phyloP scores from a whole-genome alignment of 2,113 vertebrate species.

The Coturnix japonica region DNA sequence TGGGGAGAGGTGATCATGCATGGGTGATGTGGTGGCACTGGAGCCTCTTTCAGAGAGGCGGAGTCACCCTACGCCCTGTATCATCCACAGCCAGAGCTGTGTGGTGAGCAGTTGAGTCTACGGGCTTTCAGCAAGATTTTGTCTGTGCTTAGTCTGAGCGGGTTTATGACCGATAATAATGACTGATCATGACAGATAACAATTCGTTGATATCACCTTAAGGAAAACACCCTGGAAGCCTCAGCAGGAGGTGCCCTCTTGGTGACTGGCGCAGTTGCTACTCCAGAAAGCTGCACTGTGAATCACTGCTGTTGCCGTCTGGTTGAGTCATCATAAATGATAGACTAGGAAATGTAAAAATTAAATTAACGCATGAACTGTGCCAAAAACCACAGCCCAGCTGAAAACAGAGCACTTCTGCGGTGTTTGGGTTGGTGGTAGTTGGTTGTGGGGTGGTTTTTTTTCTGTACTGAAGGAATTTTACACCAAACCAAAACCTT shows the following conservation, averaged over 20 bases:
- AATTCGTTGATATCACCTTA: not conserved
- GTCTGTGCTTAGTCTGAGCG: not conserved
- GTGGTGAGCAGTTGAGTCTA: not conserved
- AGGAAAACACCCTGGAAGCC: not conserved
- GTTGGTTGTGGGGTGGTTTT: too few species aligned
- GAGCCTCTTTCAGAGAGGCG: not conserved
- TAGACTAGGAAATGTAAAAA: slow-evolving; percentile 27
- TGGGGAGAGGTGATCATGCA: not conserved
- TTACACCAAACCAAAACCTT: not conserved
- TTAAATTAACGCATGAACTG: not conserved
- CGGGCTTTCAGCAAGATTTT: not conserved
- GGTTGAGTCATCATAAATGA: slow-evolving; percentile 36
- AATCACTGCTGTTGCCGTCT: not conserved
- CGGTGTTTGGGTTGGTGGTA: not conserved
- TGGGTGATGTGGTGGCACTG: not conserved
- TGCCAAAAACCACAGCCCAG: not conserved
- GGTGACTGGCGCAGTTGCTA: not conserved
- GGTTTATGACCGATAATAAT: not conserved
- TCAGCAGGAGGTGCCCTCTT: not conserved
- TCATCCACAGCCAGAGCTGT: not conserved
- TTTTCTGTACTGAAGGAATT: not conserved
- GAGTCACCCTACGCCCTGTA: rapidly evolving
- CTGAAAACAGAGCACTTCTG: not conserved
- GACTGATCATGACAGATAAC: too few species aligned
- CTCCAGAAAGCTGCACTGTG: not conserved